phyloP scores from a whole-genome alignment of 1,140 invertebrate species.

The Colletes latitarsis region DNA sequence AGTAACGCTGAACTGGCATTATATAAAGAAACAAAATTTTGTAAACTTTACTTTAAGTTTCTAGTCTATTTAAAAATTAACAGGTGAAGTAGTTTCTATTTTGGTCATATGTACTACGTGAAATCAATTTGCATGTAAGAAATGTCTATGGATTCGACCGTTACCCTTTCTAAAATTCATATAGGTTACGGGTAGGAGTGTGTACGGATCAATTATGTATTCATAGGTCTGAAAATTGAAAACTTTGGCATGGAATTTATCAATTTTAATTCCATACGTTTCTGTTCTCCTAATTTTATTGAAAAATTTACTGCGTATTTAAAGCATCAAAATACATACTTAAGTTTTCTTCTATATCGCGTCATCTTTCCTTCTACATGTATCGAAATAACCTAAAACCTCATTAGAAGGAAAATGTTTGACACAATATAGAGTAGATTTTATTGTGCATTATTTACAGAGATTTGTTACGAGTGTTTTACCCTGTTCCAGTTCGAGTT shows the following conservation, averaged over 20 bases:
- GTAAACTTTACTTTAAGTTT: conserved; percentile 69
- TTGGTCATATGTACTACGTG: conserved; percentile 59
- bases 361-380: conserved; percentile 66
- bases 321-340: background rate
- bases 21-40: conserved; percentile 58
- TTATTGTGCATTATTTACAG: conserved; percentile 41
- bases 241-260: conserved; percentile 16
- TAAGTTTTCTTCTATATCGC: conserved; percentile 45
- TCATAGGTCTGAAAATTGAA: conserved; percentile 32
- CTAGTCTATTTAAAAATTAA: conserved; percentile 71
- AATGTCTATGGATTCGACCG: conserved; percentile 48
- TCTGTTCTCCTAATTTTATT: conserved; percentile 46
- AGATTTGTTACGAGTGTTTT: conserved; percentile 29
- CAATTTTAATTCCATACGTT: conserved; percentile 44
- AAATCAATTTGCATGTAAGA: conserved; percentile 55
- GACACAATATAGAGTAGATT: conserved; percentile 51
- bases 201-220: conserved; percentile 63
- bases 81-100: conserved; percentile 66
- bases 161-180: conserved; percentile 29
- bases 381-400: conserved; percentile 43
- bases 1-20: conserved; percentile 53
- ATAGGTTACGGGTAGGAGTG: conserved; percentile 40
- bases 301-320: conserved; percentile 21
- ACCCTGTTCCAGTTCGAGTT: conserved; percentile 76
- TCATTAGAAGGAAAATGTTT: conserved; percentile 66